A percentile compares a stretch with the other conserved stretches of the same genome.
phyloP scores from a whole-genome alignment of 2,113 vertebrate genomes.

The Taurulus bubalis region DNA sequence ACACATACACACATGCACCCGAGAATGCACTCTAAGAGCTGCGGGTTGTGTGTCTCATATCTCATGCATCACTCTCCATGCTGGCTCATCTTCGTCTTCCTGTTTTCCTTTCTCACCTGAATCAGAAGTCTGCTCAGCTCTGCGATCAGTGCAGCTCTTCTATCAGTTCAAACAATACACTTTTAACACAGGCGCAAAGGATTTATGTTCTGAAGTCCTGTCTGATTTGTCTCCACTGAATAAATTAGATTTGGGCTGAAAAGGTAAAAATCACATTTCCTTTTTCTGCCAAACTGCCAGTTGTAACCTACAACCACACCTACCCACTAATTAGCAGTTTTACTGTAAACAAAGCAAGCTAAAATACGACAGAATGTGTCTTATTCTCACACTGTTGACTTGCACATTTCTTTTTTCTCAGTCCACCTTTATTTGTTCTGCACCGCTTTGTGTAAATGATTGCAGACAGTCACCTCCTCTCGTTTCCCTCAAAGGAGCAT shows the following conservation, averaged over 20 bases:
- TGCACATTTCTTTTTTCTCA: neutral
- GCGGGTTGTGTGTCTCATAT: slow-evolving; percentile 30
- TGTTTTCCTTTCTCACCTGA: slow-evolving; percentile 45
- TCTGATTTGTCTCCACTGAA: slow-evolving; percentile 13
- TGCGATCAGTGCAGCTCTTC: slow-evolving; percentile 35
- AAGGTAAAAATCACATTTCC: slow-evolving; percentile 1
- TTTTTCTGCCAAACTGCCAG: slow-evolving; percentile 4
- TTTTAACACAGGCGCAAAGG: neutral
- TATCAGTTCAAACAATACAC: slow-evolving; percentile 15
- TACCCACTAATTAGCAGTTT: neutral
- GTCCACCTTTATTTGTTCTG: neutral
- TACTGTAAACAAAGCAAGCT: neutral
- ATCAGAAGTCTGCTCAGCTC: slow-evolving; percentile 29
- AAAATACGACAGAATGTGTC: neutral
- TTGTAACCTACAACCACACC: neutral
- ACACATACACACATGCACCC: neutral
- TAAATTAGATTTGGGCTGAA: neutral
- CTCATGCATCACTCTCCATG: slow-evolving; percentile 47
- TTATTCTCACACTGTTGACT: neutral
- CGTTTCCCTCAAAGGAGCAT: slow-evolving; percentile 43
- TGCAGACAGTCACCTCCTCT: slow-evolving; percentile 22
- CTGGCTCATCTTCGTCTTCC: slow-evolving; percentile 22
- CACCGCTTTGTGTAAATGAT: slow-evolving; percentile 8
- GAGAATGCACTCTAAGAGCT: slow-evolving; percentile 21
- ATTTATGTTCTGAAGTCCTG: neutral